Base-by-base conservation (phyloP, 2,113 vertebrate genomes). In the Cyrtonyx montezumae region DNA sequence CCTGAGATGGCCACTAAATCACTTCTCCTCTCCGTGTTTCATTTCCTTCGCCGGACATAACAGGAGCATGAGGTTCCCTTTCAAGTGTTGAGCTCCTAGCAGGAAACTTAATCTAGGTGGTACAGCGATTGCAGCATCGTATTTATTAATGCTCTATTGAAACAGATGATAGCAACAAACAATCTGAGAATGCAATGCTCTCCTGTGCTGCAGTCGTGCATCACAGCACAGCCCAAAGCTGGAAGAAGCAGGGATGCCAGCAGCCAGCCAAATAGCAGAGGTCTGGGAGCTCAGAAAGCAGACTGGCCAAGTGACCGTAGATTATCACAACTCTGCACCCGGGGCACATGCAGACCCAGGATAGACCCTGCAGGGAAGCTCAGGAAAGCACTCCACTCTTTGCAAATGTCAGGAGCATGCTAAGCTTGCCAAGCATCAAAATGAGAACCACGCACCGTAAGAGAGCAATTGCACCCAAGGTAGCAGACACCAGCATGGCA, bases 11-110 rank as follows among this genome's bases (percentile, higher is more conserved):
- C 80, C 55, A 9, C 30, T 86, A 80, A 93, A 86, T 88, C 83
- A 90, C 67, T 62, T 77, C 82, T 84, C 70, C 82, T 84, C 75
- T 85, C 85, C 14, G 67, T 3, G 12, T 68, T 79, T 90, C 83
- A 88, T 94, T 88, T 94, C 94, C 94, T 91, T 86, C 91, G 83
- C 77, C 86, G 71, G 69, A 55, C 88, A 88, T 16, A 86, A 80
- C 88, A 70, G 49, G 65, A 67, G 48, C 34, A 63, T 0, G 25
- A 1, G 1, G 61, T 26, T 74, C 79, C 48, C 40, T 30, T 58
- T 40, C 18, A 78, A 91, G 70, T 56, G 30, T 37, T 3, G 32
- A n/a, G 48, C 28, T 92, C 70, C 53, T 11, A 37, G 67, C 49
- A 83, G 85, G 53, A 93, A 88, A 80, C 46, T 43, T 53, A 6